Evolutionary conservation across 2,888 invertebrate species (phyloP), one percentile per base, ranked within the genome.

Genomic region (Eretmocerus hayati): DNA sequence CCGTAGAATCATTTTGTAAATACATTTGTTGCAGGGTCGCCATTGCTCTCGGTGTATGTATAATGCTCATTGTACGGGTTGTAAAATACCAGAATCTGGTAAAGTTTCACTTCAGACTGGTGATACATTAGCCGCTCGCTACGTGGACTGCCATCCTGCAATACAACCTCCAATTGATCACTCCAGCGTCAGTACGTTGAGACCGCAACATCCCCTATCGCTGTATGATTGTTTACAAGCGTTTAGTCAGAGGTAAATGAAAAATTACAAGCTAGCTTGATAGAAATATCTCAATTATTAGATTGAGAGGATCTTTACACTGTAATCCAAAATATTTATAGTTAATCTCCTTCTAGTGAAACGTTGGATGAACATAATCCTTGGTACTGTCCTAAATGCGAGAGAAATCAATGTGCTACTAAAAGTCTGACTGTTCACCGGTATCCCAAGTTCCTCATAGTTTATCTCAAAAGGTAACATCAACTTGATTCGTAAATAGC

Each of bases 401-500:
- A 77, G 59, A 72, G 74, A 51, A 80, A 81, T 60, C 80, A 79
- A 59, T 77, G 78, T 62, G 82, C 81, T 22, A 78, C 78, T 41
- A 81, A 81, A 62, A 80, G 80, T n/a, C 72, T 81, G 48, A 77
- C 80, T 8, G 78, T 82, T 41, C 81, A 81, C 74, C 72, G 78
- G 54, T 81, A 78, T 62, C 81, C 82, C 4, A 77, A 80, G 65
- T 80, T 77, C 60, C 75, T 81, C 30, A 81, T 81, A 62, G 77
- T 82, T 45, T 81, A 81, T 60, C 72, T 81, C 32, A 81, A 81
- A 67, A 71, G 75, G 75, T 75, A 61, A 39, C n/a, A n/a, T 9
- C 26, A 26, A 11, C 11, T 26, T 11, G 6, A 9, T 23, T 44
- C 33, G 5, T 35, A 5, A 33, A 40, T 35, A 30, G 4, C 21